These are phyloP conservation scores for Sesia bembeciformis DNA, from an alignment of 2,888 invertebrate species.

Conservation along the genomic window DNA sequence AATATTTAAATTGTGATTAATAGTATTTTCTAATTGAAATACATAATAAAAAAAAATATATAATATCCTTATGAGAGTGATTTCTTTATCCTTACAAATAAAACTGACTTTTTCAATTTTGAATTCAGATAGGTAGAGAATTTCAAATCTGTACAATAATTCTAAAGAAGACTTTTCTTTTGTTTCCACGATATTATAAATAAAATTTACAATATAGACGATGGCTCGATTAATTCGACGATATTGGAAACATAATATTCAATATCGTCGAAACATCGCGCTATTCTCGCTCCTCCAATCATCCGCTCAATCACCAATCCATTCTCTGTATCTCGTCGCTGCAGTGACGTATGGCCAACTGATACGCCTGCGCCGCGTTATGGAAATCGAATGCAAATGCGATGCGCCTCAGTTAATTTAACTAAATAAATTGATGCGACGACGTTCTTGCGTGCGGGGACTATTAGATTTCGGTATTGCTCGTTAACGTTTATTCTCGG, in stretches of 20 bases:
- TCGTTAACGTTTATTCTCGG: conserved; percentile 26
- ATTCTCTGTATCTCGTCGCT: conserved; percentile 34
- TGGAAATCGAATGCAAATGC: conserved; percentile 73
- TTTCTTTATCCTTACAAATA: too few relatives aligned
- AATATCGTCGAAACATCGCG: neutral
- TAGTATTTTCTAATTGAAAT: too few relatives aligned
- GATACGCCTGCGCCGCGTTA: conserved; percentile 61
- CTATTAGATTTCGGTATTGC: conserved; percentile 48
- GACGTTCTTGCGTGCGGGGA: conserved; percentile 33
- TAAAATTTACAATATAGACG: too few relatives aligned
- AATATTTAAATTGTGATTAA: too few relatives aligned
- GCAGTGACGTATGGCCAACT: conserved; percentile 64
- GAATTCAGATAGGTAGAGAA: too few relatives aligned
- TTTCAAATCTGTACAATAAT: too few relatives aligned
- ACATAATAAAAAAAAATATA: too few relatives aligned
- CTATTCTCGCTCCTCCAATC: neutral
- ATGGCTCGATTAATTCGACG: too few relatives aligned
- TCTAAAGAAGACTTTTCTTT: too few relatives aligned
- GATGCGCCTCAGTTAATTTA: conserved; percentile 63
- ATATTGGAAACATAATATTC: neutral
- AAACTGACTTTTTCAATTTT: too few relatives aligned
- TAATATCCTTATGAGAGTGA: too few relatives aligned
- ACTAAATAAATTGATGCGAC: conserved; percentile 64
- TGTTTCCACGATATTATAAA: too few relatives aligned
- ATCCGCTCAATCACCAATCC: conserved; percentile 37